Evolutionary conservation across 2,113 vertebrate genomes (phyloP).

Genomic region (Sakesphorus luctuosus): DNA sequence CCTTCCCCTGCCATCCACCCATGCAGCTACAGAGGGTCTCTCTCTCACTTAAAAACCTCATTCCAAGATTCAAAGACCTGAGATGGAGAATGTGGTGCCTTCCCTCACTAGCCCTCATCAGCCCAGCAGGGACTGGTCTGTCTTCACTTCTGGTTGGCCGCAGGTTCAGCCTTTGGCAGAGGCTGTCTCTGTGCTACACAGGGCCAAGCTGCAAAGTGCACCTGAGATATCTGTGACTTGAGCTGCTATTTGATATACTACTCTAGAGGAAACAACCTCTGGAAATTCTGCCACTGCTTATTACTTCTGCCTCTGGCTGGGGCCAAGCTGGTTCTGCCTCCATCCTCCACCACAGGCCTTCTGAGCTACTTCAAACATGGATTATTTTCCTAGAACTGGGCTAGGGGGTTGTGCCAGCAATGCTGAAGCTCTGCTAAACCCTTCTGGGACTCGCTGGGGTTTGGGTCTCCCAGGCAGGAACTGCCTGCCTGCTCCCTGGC

Average conservation of each 20-base stretch:
- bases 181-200: fast-evolving
- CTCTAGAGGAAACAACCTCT: neutral
- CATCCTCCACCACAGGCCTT: fast-evolving
- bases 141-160: fast-evolving
- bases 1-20: neutral
- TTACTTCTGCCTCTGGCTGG: neutral
- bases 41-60: neutral
- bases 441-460: neutral
- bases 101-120: neutral
- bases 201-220: neutral
- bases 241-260: neutral
- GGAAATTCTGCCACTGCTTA: neutral
- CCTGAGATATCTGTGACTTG: neutral
- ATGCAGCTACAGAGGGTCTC: fast-evolving
- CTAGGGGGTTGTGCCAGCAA: neutral
- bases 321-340: neutral
- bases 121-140: fast-evolving
- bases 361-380: neutral
- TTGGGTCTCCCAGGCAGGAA: neutral
- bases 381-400: neutral
- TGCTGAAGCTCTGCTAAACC: neutral
- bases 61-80: neutral
- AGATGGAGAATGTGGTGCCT: neutral
- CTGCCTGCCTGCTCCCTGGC: neutral
- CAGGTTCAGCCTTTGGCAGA: neutral